A percentile compares a stretch with the other conserved stretches of the same genome.
Evolutionary conservation across 2,113 vertebrate species (phyloP).

Genomic region (Vidua macroura): DNA sequence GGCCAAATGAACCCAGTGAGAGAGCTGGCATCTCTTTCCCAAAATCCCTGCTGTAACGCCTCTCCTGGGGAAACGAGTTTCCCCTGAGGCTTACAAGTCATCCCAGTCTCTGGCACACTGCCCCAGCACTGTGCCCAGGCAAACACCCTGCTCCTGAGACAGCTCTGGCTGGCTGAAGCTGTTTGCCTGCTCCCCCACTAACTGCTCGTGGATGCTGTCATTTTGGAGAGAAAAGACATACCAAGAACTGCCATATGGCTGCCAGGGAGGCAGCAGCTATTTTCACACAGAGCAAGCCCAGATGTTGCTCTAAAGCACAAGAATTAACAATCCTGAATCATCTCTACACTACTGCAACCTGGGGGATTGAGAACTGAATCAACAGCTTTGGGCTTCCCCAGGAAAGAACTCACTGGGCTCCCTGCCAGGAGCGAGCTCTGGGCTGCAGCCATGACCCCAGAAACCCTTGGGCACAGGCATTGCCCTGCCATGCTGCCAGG

Average conservation of each 20-base stretch:
- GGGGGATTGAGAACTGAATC: background rate
- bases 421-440: background rate
- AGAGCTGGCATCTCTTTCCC: background rate
- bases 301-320: background rate
- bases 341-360: background rate
- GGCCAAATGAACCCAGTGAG: fast-evolving
- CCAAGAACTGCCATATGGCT: background rate
- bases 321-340: background rate
- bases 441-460: background rate
- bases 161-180: background rate
- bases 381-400: background rate
- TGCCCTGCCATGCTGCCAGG: background rate
- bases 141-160: background rate
- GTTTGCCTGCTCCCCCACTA: background rate
- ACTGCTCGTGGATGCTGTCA: background rate
- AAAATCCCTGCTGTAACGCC: background rate
- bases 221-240: background rate
- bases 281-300: background rate
- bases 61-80: background rate
- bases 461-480: background rate
- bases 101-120: background rate
- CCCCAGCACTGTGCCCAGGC: background rate
- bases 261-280: background rate
- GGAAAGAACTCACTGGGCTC: background rate
- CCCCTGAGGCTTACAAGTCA: background rate